Evolutionary conservation across 2,797 vertebrate genomes (phyloP).

Genomic region (Darevskia nairensis): DNA sequence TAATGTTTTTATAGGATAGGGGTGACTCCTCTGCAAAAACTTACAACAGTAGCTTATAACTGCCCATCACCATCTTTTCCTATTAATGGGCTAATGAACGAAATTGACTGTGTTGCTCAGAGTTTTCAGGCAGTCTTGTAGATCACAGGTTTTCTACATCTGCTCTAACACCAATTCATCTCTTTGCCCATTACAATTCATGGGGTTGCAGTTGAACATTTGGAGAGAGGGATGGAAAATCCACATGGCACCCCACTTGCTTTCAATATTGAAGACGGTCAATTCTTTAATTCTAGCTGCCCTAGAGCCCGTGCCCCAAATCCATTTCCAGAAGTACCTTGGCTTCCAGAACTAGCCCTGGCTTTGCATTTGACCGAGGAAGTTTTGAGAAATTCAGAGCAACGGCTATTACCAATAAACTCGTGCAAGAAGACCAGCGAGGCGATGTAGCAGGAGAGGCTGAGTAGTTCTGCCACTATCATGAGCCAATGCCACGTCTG

Average conservation of each 20-base stretch:
- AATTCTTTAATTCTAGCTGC: no score
- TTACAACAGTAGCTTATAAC: neutral
- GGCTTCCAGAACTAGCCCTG: neutral
- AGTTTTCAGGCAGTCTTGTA: neutral
- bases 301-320: neutral
- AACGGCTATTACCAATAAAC: slow-evolving; percentile 88
- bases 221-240: neutral
- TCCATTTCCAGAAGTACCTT: neutral
- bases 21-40: neutral
- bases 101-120: neutral
- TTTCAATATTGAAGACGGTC: neutral
- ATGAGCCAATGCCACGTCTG: slow-evolving; percentile 99
- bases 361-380: rapidly evolving
- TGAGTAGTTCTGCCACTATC: slow-evolving; percentile 96
- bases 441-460: slow-evolving; percentile 93
- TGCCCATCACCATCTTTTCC: neutral
- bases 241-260: neutral
- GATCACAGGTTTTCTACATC: neutral
- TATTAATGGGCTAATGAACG: neutral
- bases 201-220: neutral
- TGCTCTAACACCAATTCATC: neutral
- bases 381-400: neutral
- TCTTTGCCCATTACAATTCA: neutral
- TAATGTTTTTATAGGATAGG: neutral
- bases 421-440: slow-evolving; percentile 97